These are phyloP conservation scores for Drosophila engyochracea DNA, from an alignment of 2,888 invertebrate species.

Conservation along the genomic window DNA sequence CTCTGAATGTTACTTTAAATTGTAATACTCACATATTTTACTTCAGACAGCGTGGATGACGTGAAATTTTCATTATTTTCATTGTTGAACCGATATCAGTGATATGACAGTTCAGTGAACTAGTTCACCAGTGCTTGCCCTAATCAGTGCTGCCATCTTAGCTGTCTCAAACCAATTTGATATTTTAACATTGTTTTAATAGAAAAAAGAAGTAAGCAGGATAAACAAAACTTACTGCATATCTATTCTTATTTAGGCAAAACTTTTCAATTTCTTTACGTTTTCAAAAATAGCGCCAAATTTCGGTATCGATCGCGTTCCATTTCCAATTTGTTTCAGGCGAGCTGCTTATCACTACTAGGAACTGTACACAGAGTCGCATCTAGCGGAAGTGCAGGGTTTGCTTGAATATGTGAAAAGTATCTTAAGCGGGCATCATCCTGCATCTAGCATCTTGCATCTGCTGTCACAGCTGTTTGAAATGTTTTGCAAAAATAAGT, in stretches of 20 bases:
- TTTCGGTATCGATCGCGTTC: not conserved
- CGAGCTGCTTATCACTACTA: not conserved
- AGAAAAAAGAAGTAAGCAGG: not conserved
- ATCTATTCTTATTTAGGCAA: not conserved
- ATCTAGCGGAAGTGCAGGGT: not conserved
- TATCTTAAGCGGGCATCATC: not conserved
- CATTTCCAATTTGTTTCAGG: not conserved
- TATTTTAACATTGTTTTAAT: not conserved
- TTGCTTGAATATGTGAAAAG: not conserved
- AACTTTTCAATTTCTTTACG: not conserved
- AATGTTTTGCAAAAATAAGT: not conserved
- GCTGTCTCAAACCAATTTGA: not conserved
- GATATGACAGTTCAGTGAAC: conserved; percentile 43
- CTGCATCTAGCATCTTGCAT: not conserved
- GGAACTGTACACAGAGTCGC: not conserved
- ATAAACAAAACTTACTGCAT: not conserved
- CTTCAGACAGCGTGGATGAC: conserved; percentile 60
- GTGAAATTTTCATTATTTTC: conserved; percentile 66
- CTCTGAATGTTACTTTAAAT: conserved; percentile 15
- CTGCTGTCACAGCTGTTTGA: not conserved
- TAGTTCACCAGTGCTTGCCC: conserved; percentile 34
- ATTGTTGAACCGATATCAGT: conserved; percentile 47
- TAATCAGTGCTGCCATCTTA: not conserved
- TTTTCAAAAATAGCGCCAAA: not conserved
- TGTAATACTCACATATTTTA: conserved; percentile 58